Conservation (phyloP, 1,140 invertebrate genomes). For the Ooceraea biroi region DNA sequence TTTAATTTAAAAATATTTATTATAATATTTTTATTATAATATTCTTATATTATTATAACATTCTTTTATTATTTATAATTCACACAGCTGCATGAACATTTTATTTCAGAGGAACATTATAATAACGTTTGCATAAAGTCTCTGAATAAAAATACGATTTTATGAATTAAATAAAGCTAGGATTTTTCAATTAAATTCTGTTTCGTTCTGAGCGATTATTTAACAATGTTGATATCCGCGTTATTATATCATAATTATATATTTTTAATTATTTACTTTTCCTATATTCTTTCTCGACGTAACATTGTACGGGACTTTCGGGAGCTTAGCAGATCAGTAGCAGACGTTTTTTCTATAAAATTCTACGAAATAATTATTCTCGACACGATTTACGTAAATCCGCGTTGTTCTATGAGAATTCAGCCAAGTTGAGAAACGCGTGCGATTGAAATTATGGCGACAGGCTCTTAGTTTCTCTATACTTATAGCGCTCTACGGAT, state of each 20-base stretch:
- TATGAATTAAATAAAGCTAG: conserved; percentile 22
- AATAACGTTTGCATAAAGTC: not conserved
- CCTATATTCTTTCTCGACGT: not conserved
- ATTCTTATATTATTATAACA: too few relatives aligned
- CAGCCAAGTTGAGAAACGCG: conserved; percentile 28
- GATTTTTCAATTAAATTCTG: conserved; percentile 6
- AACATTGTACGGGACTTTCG: conserved; percentile 5
- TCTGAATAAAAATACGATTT: not conserved
- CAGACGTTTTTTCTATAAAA: not conserved
- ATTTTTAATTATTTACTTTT: conserved; percentile 11
- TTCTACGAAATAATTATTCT: conserved; percentile 43
- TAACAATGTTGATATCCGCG: not conserved
- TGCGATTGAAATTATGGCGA: conserved; percentile 53
- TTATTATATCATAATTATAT: not conserved
- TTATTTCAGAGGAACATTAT: not conserved
- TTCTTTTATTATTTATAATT: not conserved
- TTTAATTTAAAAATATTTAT: too few relatives aligned
- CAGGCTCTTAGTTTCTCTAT: conserved; percentile 47
- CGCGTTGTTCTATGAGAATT: conserved; percentile 36
- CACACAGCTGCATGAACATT: not conserved
- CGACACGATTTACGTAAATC: conserved; percentile 14
- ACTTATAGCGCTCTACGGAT: conserved; percentile 39
- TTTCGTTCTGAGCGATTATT: not conserved
- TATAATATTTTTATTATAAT: too few relatives aligned
- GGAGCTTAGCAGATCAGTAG: not conserved